Conservation (phyloP, 2,888 invertebrate genomes). For the Melinaea marsaeus region DNA sequence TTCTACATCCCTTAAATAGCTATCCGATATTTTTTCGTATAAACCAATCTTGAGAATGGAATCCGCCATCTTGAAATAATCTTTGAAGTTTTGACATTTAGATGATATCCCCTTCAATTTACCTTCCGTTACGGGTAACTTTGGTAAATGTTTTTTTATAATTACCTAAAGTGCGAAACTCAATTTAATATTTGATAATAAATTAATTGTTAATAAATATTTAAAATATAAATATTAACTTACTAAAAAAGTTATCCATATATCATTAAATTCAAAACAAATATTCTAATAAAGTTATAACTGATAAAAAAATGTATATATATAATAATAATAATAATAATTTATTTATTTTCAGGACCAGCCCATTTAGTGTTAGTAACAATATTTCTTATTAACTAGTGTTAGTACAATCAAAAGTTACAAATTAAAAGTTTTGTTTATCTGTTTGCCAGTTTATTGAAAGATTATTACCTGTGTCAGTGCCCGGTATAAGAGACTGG, state of each 20-base stretch:
- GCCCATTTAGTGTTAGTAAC: too few relatives aligned
- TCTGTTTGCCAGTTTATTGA: neutral
- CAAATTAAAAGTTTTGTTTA: too few relatives aligned
- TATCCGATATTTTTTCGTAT: slow-evolving; percentile 55
- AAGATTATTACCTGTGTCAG: slow-evolving; percentile 79
- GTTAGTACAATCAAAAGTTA: too few relatives aligned
- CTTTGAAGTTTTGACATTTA: slow-evolving; percentile 80
- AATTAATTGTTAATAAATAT: slow-evolving; percentile 6
- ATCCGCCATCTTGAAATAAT: slow-evolving; percentile 84
- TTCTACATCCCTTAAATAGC: slow-evolving; percentile 43
- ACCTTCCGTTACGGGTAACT: slow-evolving; percentile 53
- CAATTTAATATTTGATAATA: slow-evolving; percentile 6
- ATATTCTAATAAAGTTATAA: too few relatives aligned
- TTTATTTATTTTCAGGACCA: too few relatives aligned
- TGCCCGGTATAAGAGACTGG: slow-evolving; percentile 86
- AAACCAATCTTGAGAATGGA: slow-evolving; percentile 77
- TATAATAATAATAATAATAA: too few relatives aligned
- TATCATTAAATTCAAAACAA: too few relatives aligned
- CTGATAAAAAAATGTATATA: too few relatives aligned
- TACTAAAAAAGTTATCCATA: too few relatives aligned
- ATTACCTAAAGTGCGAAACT: slow-evolving; percentile 53
- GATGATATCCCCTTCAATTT: slow-evolving; percentile 80
- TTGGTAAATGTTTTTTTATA: slow-evolving; percentile 51
- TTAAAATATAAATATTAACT: neutral
- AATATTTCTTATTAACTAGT: too few relatives aligned